Base-by-base conservation (phyloP, 2,113 vertebrate species). In the Bujurquina vittata region DNA sequence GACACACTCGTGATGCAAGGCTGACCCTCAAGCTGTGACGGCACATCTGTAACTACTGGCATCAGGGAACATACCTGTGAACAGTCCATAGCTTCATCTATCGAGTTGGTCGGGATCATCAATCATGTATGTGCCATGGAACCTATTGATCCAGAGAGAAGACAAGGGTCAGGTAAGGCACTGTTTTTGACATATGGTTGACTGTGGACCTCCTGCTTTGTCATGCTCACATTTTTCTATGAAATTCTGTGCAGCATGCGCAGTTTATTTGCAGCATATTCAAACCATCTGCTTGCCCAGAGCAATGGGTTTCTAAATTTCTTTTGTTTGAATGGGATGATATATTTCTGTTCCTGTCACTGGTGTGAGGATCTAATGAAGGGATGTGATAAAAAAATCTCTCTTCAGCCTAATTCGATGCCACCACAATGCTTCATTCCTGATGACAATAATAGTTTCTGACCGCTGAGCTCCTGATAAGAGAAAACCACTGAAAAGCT, bases 121-220 rank as follows among this genome's bases (percentile, higher is more conserved):
- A 43, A 80, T 90, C 77, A 69, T 35, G 46, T 43, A 15, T 52
- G 54, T 58, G 59, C 26, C 79, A 8, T 57, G 37, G 73, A 62
- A 60, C 11, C 8, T 86, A 90, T 76, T 69, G 82, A 91, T 80
- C 60, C 1, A 6, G 17, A 14, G 15, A 54, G 74, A 74, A 37
- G 61, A 78, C 73, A 5, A 2, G 22, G 78, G 17, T 84, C 79
- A 75, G 18, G 46, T 6, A 33, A 23, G 40, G 72, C n/a, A 23
- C 29, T 8, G 54, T 18, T 31, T 72, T 67, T 31, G 33, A 52
- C 2, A 2, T 49, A 18, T 46, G 72, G 65, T 7, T 37, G 43
- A 72, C 17, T 11, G 29, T 22, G 43, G 10, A 40, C 26, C 54
- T 78, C 4, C 11, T 77, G 3, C 10, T 57, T 57, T 31, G 31